Base-by-base conservation (phyloP, 2,888 invertebrate species). In the Ennomos fuscantarius region DNA sequence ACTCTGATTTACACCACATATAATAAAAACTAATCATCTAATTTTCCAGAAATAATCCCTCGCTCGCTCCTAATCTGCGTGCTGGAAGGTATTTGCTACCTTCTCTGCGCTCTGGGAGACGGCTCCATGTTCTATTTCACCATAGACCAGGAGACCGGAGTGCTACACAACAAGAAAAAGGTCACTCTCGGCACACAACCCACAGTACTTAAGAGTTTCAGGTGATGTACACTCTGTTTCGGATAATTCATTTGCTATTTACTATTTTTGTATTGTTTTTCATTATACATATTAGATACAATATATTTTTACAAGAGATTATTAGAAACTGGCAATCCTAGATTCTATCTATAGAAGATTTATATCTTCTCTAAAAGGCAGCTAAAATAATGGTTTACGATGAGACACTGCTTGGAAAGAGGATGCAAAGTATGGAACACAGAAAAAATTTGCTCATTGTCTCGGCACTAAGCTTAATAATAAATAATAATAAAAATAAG, bases 111-210 rank as follows among this genome's bases (percentile, higher is more conserved):
- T 0, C 93, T 99, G 32, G 99, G 99, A 8, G 99, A 99, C 86
- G 99, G 99, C 0, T 98, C 98, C 12, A 96, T 99, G 94, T 98
- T 97, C 88, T 99, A 99, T 89, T 99, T 99, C 84, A 95, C 95
- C 0, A 90, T 99, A 59, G 96, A 97, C 78, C 95, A 94, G 65
- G 87, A 93, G 9, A 94, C 94, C 48, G 98, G 98, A 1, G 87
- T 89, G 24, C 90, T 99, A 32, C 93, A 94, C 2, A 98, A 99
- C 73, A 96, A 96, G 79, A 99, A 99, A 88, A 97, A 98, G 81
- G 98, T 99, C 12, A 99, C 98, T 0, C 92, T 99, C 5, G 99
- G 99, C 48, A 99, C 99, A 0, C 99, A 99, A 81, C 99, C 99
- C 10, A 99, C 99, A 0, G 97, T 97, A 10, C 91, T 99, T 53